These are phyloP conservation scores for Machaerirhynchus nigripectus DNA, from an alignment of 2,113 vertebrate species.

Conservation along the genomic window DNA sequence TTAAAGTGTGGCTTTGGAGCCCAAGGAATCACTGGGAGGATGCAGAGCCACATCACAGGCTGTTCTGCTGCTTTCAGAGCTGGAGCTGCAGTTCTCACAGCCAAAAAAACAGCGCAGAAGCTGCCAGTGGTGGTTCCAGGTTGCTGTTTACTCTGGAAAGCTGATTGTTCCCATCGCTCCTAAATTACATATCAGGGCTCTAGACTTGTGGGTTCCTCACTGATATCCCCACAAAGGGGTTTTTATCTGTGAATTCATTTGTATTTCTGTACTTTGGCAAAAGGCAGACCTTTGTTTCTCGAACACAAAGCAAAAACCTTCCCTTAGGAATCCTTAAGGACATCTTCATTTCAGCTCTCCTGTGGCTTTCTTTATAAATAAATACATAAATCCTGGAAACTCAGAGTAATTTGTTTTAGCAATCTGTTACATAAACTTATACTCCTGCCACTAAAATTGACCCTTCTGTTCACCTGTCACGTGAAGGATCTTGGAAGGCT, in stretches of 20 bases:
- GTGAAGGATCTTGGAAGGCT: neutral
- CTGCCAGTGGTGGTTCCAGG: neutral
- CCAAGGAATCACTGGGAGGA: neutral
- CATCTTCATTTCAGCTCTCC: neutral
- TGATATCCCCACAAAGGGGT: neutral
- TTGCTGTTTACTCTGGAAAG: neutral
- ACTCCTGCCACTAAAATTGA: neutral
- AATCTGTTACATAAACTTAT: neutral
- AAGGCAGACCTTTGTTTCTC: neutral
- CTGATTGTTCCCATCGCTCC: rapidly evolving
- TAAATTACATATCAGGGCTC: neutral
- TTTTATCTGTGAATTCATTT: neutral
- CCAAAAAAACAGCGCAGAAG: rapidly evolving
- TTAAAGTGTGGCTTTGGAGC: neutral
- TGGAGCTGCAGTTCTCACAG: neutral
- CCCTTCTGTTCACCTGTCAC: neutral
- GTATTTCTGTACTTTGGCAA: neutral
- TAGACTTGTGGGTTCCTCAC: neutral
- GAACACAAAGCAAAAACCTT: neutral
- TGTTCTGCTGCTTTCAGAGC: neutral
- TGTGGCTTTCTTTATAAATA: neutral
- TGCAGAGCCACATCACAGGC: neutral
- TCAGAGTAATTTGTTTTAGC: neutral
- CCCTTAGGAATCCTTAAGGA: neutral
- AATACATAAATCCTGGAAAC: neutral